Base-by-base conservation (phyloP, 2,113 vertebrate species). In the Chaetorhynchus papuensis region DNA sequence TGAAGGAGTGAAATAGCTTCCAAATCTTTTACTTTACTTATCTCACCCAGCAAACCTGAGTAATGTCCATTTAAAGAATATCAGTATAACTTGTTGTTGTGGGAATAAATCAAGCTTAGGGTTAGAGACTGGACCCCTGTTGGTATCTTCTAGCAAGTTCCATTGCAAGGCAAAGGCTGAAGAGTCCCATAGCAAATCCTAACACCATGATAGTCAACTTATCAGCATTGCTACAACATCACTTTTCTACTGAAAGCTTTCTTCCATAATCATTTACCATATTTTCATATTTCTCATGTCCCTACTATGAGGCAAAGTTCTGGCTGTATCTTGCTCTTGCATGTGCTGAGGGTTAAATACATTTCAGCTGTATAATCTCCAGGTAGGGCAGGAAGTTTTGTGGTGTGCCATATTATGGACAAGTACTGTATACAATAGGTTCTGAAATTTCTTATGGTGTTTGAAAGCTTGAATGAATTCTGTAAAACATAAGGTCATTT, bases 391-490 rank as follows among this genome's bases (percentile, higher is more conserved):
- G 59, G 59, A 83, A 50, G 21, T 7, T 89, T 89, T 87, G 41
- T 52, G 44, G 15, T 37, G 33, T 60, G 39, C 27, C 27, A 3
- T 16, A 3, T 81, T 70, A 68, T 31, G 52, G 42, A 35, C 17
- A 70, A 44, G 18, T 33, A 21, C 39, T 44, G 16, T 19, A n/a
- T 75, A 92, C 30, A 93, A 49, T 27, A 87, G 44, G 8, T 76
- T 74, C n/a, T 76, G 57, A 75, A 86, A 91, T 84, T 71, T 86
- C 35, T 60, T 71, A 30, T 60, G 71, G 35, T 63, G 49, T 66
- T 89, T 92, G 80, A 90, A 94, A 91, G 31, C 49, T 75, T 60
- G 87, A 87, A 87, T 72, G 61, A 68, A 60, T 94, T 82, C 35
- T 85, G 33, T 89, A 82, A 82, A 87, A 87, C 13, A n/a, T 44